Percentiles rank a stretch among this genome's conserved stretches.
Evolutionary conservation across 2,797 vertebrate genomes (phyloP).

Genomic region (Triplophysa bombifrons): DNA sequence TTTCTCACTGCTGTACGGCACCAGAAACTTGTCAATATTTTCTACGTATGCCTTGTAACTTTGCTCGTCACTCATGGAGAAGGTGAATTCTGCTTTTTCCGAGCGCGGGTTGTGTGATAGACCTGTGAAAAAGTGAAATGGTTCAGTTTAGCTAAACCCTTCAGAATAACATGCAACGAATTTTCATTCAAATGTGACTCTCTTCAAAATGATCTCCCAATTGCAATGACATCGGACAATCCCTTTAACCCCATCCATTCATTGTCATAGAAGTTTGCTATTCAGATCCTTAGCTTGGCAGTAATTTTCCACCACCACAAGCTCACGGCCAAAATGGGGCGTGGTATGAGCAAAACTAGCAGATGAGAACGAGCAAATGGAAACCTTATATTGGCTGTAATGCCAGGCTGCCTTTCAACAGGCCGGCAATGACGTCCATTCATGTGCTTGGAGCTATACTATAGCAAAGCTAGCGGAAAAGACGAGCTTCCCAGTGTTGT

Average conservation of each 20-base stretch:
- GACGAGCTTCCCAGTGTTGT: not conserved
- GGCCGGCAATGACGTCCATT: conserved; percentile 2
- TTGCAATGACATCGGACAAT: not conserved
- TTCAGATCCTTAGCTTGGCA: conserved; percentile 67
- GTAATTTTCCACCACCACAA: conserved; percentile 78
- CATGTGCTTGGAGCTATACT: not conserved
- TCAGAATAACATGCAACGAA: not conserved
- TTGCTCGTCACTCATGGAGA: conserved; percentile 16
- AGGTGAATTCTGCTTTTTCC: conserved; percentile 88
- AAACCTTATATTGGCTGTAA: conserved; percentile 57
- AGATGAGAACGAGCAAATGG: conserved; percentile 51
- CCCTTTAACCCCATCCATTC: conserved; percentile 7
- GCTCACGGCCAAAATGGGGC: conserved; percentile 63
- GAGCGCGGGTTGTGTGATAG: conserved; percentile 88
- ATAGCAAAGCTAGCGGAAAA: not conserved
- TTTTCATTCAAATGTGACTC: not conserved
- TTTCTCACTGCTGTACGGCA: conserved; percentile 40
- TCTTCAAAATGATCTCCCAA: not conserved
- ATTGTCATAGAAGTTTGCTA: conserved; percentile 68
- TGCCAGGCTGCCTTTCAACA: conserved; percentile 31
- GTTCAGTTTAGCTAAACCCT: conserved; percentile 4
- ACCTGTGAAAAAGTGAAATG: conserved; percentile 72
- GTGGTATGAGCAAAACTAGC: conserved; percentile 62
- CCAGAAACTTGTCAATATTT: conserved; percentile 72
- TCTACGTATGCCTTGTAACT: conserved; percentile 66